Conservation (phyloP, 2,888 invertebrate species). For the Anthrax anthrax region DNA sequence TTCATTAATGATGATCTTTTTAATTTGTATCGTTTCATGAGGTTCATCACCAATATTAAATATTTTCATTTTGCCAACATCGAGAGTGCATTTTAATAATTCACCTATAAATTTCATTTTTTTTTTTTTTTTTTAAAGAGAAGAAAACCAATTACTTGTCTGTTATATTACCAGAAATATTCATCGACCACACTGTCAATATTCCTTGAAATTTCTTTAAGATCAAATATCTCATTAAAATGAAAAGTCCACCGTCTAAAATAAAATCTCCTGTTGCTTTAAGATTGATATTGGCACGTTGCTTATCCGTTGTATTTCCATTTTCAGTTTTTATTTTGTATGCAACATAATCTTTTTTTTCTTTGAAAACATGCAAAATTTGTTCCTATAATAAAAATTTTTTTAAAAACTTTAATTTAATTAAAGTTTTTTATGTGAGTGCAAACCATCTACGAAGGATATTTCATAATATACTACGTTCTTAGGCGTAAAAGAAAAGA, state of each 20-base stretch:
- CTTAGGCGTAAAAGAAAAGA: too few species aligned
- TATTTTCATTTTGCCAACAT: slow-evolving; percentile 6
- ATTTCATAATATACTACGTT: too few species aligned
- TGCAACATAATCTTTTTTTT: background rate
- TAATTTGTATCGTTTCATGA: slow-evolving; percentile 5
- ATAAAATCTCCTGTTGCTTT: slow-evolving; percentile 18
- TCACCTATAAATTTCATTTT: slow-evolving; percentile 6
- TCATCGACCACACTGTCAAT: slow-evolving; percentile 24
- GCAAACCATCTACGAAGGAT: too few species aligned
- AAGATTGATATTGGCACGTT: background rate
- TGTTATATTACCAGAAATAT: slow-evolving; percentile 17
- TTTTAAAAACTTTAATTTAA: background rate
- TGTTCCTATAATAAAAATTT: slow-evolving; percentile 3
- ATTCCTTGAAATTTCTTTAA: slow-evolving; percentile 21
- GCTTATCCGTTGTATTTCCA: background rate
- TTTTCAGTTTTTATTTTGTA: slow-evolving; percentile 1
- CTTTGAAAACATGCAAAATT: slow-evolving; percentile 1
- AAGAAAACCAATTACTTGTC: background rate
- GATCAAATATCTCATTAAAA: slow-evolving; percentile 24
- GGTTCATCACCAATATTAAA: slow-evolving; percentile 4
- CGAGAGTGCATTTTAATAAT: slow-evolving; percentile 4
- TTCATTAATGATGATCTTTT: slow-evolving; percentile 2
- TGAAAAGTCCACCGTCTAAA: slow-evolving; percentile 24
- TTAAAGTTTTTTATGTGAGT: too few species aligned
- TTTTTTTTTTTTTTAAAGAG: too few species aligned